Evolutionary conservation across 2,113 vertebrate genomes (phyloP).

Genomic region (Phalacrocorax pelagicus): DNA sequence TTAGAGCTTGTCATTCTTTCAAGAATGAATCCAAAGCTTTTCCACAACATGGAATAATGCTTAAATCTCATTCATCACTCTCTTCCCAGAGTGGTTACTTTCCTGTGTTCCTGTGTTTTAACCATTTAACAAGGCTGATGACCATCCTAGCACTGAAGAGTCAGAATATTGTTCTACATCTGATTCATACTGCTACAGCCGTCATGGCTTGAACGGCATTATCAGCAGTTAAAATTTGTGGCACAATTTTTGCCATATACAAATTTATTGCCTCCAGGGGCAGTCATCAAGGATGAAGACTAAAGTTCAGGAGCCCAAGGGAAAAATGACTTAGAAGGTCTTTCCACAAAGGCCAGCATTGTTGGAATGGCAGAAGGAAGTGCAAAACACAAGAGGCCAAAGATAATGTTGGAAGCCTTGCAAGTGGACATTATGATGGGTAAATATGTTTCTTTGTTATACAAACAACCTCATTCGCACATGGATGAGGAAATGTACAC

Average conservation of each 20-base stretch:
- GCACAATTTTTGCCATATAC: not conserved
- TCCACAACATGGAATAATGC: not conserved
- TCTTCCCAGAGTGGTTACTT: not conserved
- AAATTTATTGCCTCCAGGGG: not conserved
- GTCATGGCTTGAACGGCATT: not conserved
- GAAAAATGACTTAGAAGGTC: not conserved
- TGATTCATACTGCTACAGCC: not conserved
- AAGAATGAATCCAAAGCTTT: not conserved
- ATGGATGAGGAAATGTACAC: slow-evolving; percentile 43
- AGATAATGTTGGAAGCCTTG: not conserved
- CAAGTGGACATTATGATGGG: slow-evolving; percentile 2
- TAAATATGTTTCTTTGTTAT: slow-evolving; percentile 45
- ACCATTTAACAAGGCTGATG: not conserved
- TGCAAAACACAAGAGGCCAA: not conserved
- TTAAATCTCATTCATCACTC: not conserved
- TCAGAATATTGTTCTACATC: not conserved
- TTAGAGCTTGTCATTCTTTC: not conserved
- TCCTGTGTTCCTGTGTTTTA: not conserved
- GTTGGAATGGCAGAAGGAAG: slow-evolving; percentile 22
- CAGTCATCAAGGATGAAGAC: not conserved
- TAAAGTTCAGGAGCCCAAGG: not conserved
- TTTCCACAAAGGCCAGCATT: not conserved
- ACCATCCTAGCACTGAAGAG: not conserved
- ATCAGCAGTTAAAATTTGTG: not conserved
- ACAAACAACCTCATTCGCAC: not conserved